Evolutionary conservation across 2,888 invertebrate species (phyloP).

Genomic region (Prionchulus punctatus): DNA sequence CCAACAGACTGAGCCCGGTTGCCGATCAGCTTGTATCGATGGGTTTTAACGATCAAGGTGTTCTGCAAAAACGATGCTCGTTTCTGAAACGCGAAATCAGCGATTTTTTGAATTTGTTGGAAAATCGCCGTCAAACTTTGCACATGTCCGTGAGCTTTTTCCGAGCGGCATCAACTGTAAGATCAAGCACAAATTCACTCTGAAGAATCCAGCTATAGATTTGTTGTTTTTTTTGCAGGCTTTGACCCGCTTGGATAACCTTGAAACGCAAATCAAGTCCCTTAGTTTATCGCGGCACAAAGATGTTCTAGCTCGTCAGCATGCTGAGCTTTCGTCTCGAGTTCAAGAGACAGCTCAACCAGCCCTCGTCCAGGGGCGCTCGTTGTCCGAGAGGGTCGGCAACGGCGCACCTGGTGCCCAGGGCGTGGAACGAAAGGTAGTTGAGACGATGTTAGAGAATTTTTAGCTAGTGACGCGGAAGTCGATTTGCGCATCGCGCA

Average conservation of each 20-base stretch:
- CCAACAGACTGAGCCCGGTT: background rate
- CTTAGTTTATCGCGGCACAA: slow-evolving; percentile 49
- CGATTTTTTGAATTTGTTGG: slow-evolving; percentile 53
- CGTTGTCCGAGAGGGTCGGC: slow-evolving; percentile 50
- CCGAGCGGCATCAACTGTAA: slow-evolving; percentile 49
- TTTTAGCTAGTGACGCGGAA: too few species aligned
- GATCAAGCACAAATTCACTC: too few species aligned
- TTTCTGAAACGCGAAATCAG: background rate
- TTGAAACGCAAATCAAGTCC: slow-evolving; percentile 54
- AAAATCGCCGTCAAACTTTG: slow-evolving; percentile 51
- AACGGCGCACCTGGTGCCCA: slow-evolving; percentile 46
- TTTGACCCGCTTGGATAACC: slow-evolving; percentile 44
- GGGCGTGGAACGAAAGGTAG: slow-evolving; percentile 33
- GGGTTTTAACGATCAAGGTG: background rate
- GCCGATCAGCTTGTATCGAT: background rate
- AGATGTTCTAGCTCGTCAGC: slow-evolving; percentile 50
- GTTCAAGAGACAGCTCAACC: slow-evolving; percentile 50
- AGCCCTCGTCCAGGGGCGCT: slow-evolving; percentile 54
- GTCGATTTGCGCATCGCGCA: too few species aligned
- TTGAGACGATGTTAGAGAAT: too few species aligned
- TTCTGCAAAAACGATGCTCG: background rate
- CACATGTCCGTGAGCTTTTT: slow-evolving; percentile 55
- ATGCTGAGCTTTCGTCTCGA: slow-evolving; percentile 38
- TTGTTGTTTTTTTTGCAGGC: too few species aligned
- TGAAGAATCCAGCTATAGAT: too few species aligned